Evolutionary conservation across 2,113 vertebrate species (phyloP).

Genomic region (Zapus hudsonius): DNA sequence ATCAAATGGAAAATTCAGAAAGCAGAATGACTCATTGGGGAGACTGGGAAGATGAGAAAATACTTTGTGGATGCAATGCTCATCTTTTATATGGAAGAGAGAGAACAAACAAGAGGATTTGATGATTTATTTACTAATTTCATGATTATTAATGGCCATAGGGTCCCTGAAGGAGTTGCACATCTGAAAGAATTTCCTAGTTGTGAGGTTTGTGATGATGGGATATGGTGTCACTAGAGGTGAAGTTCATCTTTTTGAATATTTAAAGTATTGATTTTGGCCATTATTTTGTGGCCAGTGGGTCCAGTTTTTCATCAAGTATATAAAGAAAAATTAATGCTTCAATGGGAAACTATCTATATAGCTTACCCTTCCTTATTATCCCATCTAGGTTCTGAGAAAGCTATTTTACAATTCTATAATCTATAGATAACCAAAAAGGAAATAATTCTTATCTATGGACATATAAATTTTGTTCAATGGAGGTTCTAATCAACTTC

Average conservation of each 20-base stretch:
- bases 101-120: background rate
- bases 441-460: background rate
- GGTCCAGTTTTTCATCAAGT: slow-evolving; percentile 8
- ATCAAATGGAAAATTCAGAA: background rate
- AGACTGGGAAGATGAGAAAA: slow-evolving; percentile 3
- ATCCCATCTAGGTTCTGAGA: background rate
- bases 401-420: background rate
- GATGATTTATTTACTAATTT: slow-evolving; percentile 43
- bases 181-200: slow-evolving; percentile 52
- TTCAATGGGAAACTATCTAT: background rate
- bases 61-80: slow-evolving; percentile 27
- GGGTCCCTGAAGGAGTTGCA: background rate
- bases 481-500: background rate
- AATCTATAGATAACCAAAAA: background rate
- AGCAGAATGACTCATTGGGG: background rate
- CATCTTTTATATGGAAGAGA: background rate
- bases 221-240: background rate
- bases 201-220: slow-evolving; percentile 1
- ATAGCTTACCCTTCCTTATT: background rate
- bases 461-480: background rate
- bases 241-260: background rate
- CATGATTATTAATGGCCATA: slow-evolving; percentile 43
- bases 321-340: background rate
- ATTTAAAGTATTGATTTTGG: background rate
- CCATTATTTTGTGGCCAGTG: background rate